Evolutionary conservation across 1,140 invertebrate species (phyloP), one percentile per base, ranked within the genome.

Genomic region (Drosophila nigrodunni): DNA sequence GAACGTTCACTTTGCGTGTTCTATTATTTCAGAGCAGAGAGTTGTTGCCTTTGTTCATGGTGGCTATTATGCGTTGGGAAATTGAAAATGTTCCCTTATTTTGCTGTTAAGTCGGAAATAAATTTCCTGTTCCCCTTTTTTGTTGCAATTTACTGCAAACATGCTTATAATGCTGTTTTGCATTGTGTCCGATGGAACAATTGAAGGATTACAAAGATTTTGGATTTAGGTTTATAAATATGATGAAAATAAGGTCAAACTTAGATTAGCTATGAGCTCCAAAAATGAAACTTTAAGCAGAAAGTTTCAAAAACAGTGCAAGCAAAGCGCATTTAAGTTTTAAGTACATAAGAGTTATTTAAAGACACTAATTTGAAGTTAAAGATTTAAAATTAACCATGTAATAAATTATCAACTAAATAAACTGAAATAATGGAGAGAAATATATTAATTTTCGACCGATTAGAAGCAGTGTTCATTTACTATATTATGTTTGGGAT

Each of bases 11-110:
- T 49, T 66, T 71, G 60, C 58, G 52, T 55, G 49, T 39, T n/a
- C 8, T 15, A 59, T 68, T 55, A 44, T 68, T 30, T 35, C 11
- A 47, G 35, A 34, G 58, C 47, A 50, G 37, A 30, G 50, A 74
- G 74, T 59, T 70, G 25, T 66, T 49, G 65, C 57, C 81, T 62
- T 82, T 82, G 71, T 67, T 71, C 67, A 50, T 78, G 39, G 39
- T 49, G 39, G 34, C 55, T 39, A 41, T 64, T 70, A 57, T 61
- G 58, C 58, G 62, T 49, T 47, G 68, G 67, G 59, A 82, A 79
- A 79, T 82, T 78, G 75, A 78, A 82, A 82, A 82, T 70, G 79
- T 61, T 60, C 34, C n/a, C 30, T 37, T 41, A 15, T 21, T 52
- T 52, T 46, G 58, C 37, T 25, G 54, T 34, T 55, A n/a, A 54